phyloP scores from a whole-genome alignment of 2,888 invertebrate species.

The Aproaerema taeniolella region DNA sequence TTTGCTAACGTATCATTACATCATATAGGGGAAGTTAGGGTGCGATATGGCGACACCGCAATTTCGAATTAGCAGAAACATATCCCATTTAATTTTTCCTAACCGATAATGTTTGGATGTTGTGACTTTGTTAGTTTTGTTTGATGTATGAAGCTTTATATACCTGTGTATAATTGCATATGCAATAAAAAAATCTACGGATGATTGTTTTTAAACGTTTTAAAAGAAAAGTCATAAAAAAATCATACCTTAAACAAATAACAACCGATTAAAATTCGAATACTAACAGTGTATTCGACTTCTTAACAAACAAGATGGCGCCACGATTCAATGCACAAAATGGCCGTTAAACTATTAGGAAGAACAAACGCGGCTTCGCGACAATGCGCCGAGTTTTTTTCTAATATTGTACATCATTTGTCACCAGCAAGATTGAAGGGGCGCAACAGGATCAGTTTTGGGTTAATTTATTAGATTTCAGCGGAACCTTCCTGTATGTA shows the following conservation, averaged over 20 bases:
- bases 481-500: background rate
- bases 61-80: background rate
- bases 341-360: conserved; percentile 46
- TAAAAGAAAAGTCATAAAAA: no score
- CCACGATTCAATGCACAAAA: conserved; percentile 22
- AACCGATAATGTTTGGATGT: no score
- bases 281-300: no score
- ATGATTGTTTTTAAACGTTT: no score
- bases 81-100: no score
- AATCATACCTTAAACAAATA: no score
- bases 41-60: background rate
- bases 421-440: conserved; percentile 54
- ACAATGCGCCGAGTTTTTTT: conserved; percentile 53
- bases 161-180: no score
- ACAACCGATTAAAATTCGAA: background rate
- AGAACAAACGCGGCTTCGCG: conserved; percentile 38
- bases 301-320: background rate
- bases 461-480: conserved; percentile 11
- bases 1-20: conserved; percentile 6
- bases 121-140: no score
- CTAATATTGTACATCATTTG: conserved; percentile 67
- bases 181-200: no score
- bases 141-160: no score
- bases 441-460: conserved; percentile 41
- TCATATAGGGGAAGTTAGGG: conserved; percentile 1